Conservation (phyloP, 1,140 invertebrate species). For the Archivesica marissinica region DNA sequence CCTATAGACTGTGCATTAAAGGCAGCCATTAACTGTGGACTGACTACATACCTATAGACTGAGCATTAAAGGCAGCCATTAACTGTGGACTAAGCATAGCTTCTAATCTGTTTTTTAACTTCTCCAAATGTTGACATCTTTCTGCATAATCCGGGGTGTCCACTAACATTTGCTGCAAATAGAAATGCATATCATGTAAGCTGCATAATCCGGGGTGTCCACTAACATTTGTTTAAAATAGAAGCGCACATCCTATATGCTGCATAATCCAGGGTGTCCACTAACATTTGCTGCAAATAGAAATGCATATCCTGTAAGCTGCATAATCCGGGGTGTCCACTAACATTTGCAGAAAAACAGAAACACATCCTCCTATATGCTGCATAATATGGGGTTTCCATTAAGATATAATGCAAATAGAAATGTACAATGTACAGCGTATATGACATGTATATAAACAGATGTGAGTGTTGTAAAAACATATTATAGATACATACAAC, state of each 20-base stretch:
- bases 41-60: slow-evolving; percentile 90
- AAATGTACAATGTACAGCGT: no score
- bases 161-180: slow-evolving; percentile 88
- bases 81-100: slow-evolving; percentile 93
- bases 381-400: no score
- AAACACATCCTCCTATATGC: no score
- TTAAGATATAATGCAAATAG: no score
- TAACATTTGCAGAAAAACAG: slow-evolving; percentile 87
- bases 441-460: not conserved
- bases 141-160: slow-evolving; percentile 93
- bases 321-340: slow-evolving; percentile 93
- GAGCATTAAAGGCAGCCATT: slow-evolving; percentile 91
- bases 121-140: slow-evolving; percentile 93
- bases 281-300: slow-evolving; percentile 87
- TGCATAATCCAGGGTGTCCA: slow-evolving; percentile 93
- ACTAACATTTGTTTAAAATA: slow-evolving; percentile 88
- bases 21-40: no score
- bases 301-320: no score
- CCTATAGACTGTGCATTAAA: no score
- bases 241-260: no score
- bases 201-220: slow-evolving; percentile 93
- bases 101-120: slow-evolving; percentile 95
- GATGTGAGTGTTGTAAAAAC: no score
- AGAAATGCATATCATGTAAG: no score
- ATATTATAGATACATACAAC: no score